Evolutionary conservation across 30 jellyfish, hydroid and myxozoan species (phyloP), one percentile per base, ranked within the genome.

Genomic region (Turritopsis dohrnii): DNA sequence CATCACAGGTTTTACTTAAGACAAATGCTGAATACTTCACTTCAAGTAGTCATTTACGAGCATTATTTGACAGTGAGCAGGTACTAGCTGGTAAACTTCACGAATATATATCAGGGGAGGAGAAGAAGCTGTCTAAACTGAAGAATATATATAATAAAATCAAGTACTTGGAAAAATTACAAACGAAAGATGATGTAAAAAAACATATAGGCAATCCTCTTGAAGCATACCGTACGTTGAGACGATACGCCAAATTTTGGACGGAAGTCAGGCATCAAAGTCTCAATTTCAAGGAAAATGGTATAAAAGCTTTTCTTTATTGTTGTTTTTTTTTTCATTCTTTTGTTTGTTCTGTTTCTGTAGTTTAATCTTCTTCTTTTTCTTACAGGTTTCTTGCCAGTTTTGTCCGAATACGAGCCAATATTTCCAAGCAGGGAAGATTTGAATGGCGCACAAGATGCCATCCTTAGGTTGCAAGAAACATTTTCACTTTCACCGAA

Each of bases 371-470:
- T 23, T 69, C 8, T 7, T 21, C 18, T 65, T 82, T 75, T 71
- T 29, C 65, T 82, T 82, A 8, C 83, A 90, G 97, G 31, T 3
- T 77, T 90, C 27, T 83, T 82, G 1, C 80, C 65, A n/a, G 75
- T 30, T 21, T 86, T 86, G 19, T 86, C 72, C 23, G 52, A 76
- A 72, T 53, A 83, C 88, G 81, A 54, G 18, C 18, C 66, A 28
- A 24, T 83, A 1, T 87, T 92, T 54, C 97, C 97, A 24, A 76
- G 74, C 53, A 92, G 72, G 24, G 97, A 89, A 30, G 97, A 92
- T 74, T 65, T 92, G 81, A 80, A 74, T 65, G 97, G 97, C 72
- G 97, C 97, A 29, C 94, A 87, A 81, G 92, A 65, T 21, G 97
- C 97, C n/a, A 54, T 92, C 83, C 28, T 92, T 75, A 91, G 97